Percentiles rank a stretch among this genome's conserved stretches.
phyloP scores from a whole-genome alignment of 2,888 invertebrate genomes.

The Hyles lineata region DNA sequence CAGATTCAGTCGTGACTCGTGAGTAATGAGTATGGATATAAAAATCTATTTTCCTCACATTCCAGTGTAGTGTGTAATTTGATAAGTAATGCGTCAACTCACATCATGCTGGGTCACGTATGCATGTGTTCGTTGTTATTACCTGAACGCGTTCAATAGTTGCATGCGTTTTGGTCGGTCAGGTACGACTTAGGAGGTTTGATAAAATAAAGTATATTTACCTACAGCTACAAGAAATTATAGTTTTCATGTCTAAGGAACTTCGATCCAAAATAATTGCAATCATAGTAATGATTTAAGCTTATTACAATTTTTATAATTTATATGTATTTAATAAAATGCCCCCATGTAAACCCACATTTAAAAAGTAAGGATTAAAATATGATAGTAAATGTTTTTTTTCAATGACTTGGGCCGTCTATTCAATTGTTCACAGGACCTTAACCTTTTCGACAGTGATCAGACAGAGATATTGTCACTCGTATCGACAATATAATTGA shows the following conservation, averaged over 20 bases:
- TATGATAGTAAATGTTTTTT: conserved; percentile 1
- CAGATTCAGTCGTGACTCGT: too few relatives aligned
- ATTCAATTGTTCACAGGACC: not conserved
- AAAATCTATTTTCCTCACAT: not conserved
- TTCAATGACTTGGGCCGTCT: not conserved
- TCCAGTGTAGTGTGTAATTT: not conserved
- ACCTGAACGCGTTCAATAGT: not conserved
- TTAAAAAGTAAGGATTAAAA: not conserved
- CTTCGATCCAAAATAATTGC: too few relatives aligned
- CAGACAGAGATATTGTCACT: conserved; percentile 1
- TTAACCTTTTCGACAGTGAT: conserved; percentile 9
- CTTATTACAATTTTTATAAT: too few relatives aligned
- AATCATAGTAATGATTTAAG: too few relatives aligned
- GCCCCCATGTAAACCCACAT: not conserved
- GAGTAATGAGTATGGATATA: not conserved
- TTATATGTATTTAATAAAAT: too few relatives aligned
- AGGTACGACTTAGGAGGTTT: too few relatives aligned
- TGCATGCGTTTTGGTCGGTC: too few relatives aligned
- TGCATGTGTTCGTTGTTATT: not conserved
- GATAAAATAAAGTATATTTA: not conserved
- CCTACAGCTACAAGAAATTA: too few relatives aligned
- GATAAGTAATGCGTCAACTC: conserved; percentile 1
- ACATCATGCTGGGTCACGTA: not conserved
- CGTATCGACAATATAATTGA: too few relatives aligned
- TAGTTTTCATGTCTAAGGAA: too few relatives aligned